These are phyloP conservation scores for Fundulus diaphanus DNA, from an alignment of 2,797 vertebrate species.

Conservation along the genomic window DNA sequence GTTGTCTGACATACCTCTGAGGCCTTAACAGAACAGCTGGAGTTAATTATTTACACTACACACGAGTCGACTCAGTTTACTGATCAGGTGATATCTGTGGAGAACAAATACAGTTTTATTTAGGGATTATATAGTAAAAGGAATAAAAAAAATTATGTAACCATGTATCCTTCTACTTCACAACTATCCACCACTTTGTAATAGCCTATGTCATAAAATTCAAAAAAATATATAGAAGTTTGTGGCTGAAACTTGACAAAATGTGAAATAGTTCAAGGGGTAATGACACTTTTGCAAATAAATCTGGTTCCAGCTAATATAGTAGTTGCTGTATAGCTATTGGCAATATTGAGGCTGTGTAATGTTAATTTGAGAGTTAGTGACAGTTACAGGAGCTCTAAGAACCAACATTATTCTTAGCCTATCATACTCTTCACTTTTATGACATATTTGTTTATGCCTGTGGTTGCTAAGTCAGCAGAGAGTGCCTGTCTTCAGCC, in stretches of 20 bases:
- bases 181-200: not conserved
- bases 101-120: not conserved
- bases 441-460: conserved; percentile 34
- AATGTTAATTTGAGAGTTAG: conserved; percentile 17
- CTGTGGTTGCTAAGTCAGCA: conserved; percentile 46
- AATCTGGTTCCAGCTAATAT: not conserved
- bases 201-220: not conserved
- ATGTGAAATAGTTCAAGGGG: not conserved
- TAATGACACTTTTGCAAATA: not conserved
- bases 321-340: not conserved
- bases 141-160: not conserved
- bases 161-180: no score
- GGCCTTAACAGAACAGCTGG: not conserved
- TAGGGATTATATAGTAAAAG: not conserved
- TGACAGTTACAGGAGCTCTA: conserved; percentile 26
- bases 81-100: not conserved
- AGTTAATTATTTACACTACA: not conserved
- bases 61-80: not conserved
- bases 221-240: not conserved
- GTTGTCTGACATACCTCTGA: not conserved
- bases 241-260: not conserved
- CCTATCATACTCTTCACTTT: conserved; percentile 32
- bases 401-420: conserved; percentile 24
- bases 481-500: conserved; percentile 23
- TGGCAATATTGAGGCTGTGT: conserved; percentile 8